Percentiles rank a stretch among this genome's conserved stretches.
These are phyloP conservation scores for Semicossyphus pulcher DNA, from an alignment of 2,113 vertebrate genomes.

Conservation along the genomic window DNA sequence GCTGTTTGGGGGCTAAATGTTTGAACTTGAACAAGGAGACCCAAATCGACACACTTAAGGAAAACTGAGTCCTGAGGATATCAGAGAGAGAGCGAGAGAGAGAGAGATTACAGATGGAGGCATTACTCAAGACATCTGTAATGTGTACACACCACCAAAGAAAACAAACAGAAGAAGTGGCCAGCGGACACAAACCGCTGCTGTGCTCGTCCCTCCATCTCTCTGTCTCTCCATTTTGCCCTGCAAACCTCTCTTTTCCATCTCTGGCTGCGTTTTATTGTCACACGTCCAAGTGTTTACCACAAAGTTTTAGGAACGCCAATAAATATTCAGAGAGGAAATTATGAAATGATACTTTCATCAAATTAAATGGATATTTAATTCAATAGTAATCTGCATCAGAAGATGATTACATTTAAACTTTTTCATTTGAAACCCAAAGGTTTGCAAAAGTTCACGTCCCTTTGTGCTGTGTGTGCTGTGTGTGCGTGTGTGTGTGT, in stretches of 20 bases:
- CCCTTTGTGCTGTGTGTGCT: background rate
- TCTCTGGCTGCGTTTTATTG: constrained; percentile 17
- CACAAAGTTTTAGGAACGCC: background rate
- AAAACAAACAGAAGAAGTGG: constrained; percentile 74
- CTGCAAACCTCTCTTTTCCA: constrained; percentile 21
- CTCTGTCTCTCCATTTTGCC: constrained; percentile 20
- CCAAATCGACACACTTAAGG: constrained; percentile 80
- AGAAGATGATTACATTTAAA: background rate
- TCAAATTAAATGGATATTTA: background rate
- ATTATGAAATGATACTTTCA: background rate
- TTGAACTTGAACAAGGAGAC: constrained; percentile 85
- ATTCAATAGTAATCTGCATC: background rate
- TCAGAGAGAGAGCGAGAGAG: constrained; percentile 62
- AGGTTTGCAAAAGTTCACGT: background rate
- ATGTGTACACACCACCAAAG: constrained; percentile 79
- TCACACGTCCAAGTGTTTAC: constrained; percentile 1
- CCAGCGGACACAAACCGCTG: constrained; percentile 68
- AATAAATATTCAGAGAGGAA: background rate
- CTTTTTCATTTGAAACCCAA: background rate
- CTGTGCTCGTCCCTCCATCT: constrained; percentile 33
- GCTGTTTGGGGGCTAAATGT: constrained; percentile 81
- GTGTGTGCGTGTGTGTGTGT: background rate
- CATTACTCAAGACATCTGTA: constrained; percentile 83
- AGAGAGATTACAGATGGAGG: constrained; percentile 78
- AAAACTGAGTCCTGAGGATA: constrained; percentile 78